Conservation (phyloP, 2,113 vertebrate genomes). For the Catagonus wagneri region DNA sequence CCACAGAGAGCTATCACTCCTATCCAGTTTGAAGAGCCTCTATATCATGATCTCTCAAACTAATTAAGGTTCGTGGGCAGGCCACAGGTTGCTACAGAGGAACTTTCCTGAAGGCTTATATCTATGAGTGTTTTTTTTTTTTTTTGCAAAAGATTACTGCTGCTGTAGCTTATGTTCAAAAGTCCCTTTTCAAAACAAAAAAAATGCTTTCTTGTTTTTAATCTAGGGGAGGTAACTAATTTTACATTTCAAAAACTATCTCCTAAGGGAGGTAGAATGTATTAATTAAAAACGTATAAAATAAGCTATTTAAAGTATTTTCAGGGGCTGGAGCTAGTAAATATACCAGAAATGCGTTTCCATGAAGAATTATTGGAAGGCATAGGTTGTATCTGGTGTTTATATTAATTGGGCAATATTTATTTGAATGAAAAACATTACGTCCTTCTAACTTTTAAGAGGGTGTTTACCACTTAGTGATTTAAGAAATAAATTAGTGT, state of each 20-base stretch:
- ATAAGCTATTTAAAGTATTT: conserved; percentile 44
- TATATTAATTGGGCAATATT: background rate
- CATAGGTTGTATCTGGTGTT: background rate
- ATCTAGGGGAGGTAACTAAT: background rate
- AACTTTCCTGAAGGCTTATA: conserved; percentile 81
- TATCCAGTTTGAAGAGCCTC: conserved; percentile 87
- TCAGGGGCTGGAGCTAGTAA: background rate
- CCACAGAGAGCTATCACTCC: conserved; percentile 87
- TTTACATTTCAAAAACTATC: conserved; percentile 39
- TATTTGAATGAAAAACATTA: conserved; percentile 13
- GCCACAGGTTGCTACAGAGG: conserved; percentile 89
- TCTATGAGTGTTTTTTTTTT: conserved; percentile 55
- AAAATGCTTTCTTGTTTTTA: conserved; percentile 45
- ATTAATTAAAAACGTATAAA: conserved; percentile 52
- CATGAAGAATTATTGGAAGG: conserved; percentile 40
- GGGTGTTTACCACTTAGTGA: background rate
- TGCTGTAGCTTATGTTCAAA: conserved; percentile 74
- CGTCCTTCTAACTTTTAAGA: conserved; percentile 28
- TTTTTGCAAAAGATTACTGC: conserved; percentile 73
- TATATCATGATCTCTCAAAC: conserved; percentile 91
- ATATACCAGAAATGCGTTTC: conserved; percentile 13
- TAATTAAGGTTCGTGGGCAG: conserved; percentile 89
- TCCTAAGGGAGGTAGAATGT: background rate
- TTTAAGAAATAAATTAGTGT: conserved; percentile 9
- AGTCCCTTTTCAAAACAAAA: conserved; percentile 57